Evolutionary conservation across 2,113 vertebrate species (phyloP).

Genomic region (Melanocharis versteri): DNA sequence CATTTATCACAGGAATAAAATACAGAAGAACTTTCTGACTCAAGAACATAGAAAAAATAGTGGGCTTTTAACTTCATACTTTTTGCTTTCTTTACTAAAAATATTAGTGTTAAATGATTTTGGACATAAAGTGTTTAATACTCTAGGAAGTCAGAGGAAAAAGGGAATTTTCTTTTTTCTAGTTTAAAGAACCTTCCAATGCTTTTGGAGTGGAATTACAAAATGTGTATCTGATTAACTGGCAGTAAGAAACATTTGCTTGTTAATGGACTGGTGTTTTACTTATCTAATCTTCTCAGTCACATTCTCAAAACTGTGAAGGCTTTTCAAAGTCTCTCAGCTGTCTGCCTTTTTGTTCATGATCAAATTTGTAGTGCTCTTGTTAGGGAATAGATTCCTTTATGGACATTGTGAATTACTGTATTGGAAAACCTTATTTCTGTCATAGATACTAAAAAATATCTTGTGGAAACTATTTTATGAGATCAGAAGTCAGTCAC

Average conservation of each 20-base stretch:
- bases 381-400: neutral
- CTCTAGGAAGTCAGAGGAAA: neutral
- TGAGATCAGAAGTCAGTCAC: neutral
- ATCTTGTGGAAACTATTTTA: too few species aligned
- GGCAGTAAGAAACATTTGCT: neutral
- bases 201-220: neutral
- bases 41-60: neutral
- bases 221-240: neutral
- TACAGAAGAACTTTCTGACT: neutral
- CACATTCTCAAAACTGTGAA: neutral
- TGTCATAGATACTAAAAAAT: neutral
- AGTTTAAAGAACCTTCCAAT: neutral
- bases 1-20: neutral
- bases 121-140: neutral
- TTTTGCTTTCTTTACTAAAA: neutral
- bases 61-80: neutral
- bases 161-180: neutral
- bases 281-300: neutral
- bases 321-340: neutral
- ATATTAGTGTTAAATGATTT: neutral
- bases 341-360: neutral
- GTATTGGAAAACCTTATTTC: neutral
- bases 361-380: neutral
- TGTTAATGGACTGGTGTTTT: neutral
- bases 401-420: neutral